These are phyloP conservation scores for Drosophila biarmipes DNA, from an alignment of 1,140 invertebrate genomes.

Conservation along the genomic window DNA sequence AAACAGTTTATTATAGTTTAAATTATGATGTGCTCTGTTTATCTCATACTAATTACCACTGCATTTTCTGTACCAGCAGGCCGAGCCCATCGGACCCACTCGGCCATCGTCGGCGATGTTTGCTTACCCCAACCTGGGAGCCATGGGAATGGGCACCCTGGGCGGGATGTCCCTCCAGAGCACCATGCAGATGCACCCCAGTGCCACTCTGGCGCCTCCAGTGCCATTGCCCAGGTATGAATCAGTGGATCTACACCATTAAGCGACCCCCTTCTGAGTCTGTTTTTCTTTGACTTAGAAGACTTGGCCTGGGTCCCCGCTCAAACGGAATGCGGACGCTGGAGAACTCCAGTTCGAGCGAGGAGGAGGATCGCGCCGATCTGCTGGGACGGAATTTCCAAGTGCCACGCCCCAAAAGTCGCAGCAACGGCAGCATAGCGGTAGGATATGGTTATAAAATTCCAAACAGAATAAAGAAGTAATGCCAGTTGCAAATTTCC, in stretches of 20 bases:
- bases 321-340: conserved; percentile 84
- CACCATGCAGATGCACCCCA: conserved; percentile 84
- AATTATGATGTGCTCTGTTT: too few species aligned
- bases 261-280: not conserved
- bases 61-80: conserved; percentile 83
- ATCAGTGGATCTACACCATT: not conserved
- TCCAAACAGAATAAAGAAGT: not conserved
- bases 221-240: conserved; percentile 89
- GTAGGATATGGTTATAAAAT: conserved; percentile 84
- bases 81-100: conserved; percentile 88
- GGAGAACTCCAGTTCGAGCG: conserved; percentile 88
- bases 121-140: conserved; percentile 88
- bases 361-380: conserved; percentile 90
- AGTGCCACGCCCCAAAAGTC: conserved; percentile 92
- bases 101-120: conserved; percentile 93
- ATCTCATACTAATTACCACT: not conserved
- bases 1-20: too few species aligned
- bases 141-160: conserved; percentile 76
- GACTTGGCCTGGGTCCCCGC: conserved; percentile 82
- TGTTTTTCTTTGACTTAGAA: conserved; percentile 55
- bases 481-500: too few species aligned
- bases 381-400: conserved; percentile 88
- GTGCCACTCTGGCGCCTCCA: conserved; percentile 86
- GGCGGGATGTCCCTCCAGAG: conserved; percentile 86
- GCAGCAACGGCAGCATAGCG: conserved; percentile 88